Evolutionary conservation across 2,113 vertebrate species (phyloP).

Genomic region (Campylorhamphus procurvoides): DNA sequence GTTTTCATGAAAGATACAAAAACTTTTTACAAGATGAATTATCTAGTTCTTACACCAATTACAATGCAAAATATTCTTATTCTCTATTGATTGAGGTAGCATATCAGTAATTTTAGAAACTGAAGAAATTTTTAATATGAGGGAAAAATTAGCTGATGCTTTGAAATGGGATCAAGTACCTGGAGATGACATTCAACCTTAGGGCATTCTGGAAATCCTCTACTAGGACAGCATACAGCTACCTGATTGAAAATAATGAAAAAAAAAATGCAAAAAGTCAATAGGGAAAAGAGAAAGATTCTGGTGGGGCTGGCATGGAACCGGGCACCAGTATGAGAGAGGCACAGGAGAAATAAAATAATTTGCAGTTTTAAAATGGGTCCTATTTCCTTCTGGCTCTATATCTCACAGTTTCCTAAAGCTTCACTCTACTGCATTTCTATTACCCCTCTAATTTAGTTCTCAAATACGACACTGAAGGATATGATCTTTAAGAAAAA

Average conservation of each 20-base stretch:
- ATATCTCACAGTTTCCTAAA: background rate
- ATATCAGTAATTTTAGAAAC: conserved; percentile 1
- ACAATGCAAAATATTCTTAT: background rate
- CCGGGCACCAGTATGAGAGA: background rate
- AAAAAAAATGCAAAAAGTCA: conserved; percentile 25
- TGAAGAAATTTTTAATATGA: background rate
- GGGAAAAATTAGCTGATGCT: conserved; percentile 31
- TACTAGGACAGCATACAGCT: background rate
- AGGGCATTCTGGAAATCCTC: conserved; percentile 51
- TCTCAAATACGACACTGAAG: background rate
- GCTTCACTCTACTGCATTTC: background rate
- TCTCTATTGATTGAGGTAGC: conserved; percentile 10
- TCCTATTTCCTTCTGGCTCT: background rate
- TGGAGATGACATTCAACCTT: conserved; percentile 27
- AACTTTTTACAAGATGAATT: background rate
- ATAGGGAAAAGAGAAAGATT: background rate
- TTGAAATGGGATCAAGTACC: conserved; percentile 33
- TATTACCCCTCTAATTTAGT: background rate
- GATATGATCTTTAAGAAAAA: background rate
- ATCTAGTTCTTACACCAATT: background rate
- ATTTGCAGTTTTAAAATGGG: background rate
- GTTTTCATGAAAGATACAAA: background rate
- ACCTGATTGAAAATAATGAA: conserved; percentile 40
- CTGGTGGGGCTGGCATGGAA: background rate
- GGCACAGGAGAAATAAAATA: background rate